phyloP scores from a whole-genome alignment of 2,797 vertebrate species.

The Lacerta agilis region DNA sequence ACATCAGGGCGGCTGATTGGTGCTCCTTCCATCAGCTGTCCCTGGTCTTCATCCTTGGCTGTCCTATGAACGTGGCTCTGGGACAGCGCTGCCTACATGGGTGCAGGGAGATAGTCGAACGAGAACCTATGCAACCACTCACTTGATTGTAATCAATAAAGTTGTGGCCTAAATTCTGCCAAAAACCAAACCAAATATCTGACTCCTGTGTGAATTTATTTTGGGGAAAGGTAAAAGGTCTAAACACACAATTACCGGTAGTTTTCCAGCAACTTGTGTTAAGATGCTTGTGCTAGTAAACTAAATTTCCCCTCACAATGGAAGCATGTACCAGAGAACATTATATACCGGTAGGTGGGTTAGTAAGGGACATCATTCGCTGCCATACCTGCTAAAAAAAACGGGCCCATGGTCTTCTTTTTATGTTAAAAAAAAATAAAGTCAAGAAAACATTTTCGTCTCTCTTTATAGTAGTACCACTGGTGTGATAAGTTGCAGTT shows the following conservation, averaged over 20 bases:
- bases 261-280: not conserved
- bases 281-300: not conserved
- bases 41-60: no score
- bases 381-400: not conserved
- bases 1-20: no score
- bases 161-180: no score
- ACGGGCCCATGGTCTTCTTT: not conserved
- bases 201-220: no score
- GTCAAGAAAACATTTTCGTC: not conserved
- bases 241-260: not conserved
- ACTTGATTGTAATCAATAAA: no score
- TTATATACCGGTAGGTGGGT: not conserved
- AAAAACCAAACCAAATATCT: no score
- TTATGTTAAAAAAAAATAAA: not conserved
- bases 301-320: not conserved
- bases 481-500: conserved; percentile 9
- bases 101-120: no score
- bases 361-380: not conserved
- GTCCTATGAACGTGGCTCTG: no score
- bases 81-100: no score
- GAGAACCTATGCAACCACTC: no score
- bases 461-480: not conserved
- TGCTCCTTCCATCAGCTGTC: no score
- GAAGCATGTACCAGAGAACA: not conserved
- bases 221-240: no score